Percentiles rank a stretch among this genome's conserved stretches.
Evolutionary conservation across 2,888 invertebrate genomes (phyloP).

Genomic region (Aquatica leii): DNA sequence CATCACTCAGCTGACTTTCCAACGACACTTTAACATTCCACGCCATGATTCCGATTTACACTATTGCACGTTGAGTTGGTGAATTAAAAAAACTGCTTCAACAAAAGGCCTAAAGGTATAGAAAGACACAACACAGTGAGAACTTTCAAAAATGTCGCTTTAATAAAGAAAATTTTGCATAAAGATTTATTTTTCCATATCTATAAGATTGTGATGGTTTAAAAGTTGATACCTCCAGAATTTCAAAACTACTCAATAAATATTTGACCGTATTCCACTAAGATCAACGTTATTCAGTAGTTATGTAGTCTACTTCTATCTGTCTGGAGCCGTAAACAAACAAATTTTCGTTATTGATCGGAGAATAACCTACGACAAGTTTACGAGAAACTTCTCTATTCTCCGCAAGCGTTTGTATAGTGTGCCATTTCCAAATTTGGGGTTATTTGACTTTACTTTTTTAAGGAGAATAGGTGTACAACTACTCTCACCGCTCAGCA

Average conservation of each 20-base stretch:
- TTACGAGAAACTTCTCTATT: not conserved
- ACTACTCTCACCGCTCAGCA: no score
- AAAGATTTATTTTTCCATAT: conserved; percentile 2
- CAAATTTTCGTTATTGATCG: conserved; percentile 5
- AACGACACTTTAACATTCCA: no score
- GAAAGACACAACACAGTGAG: not conserved
- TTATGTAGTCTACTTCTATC: not conserved
- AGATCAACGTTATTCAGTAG: conserved; percentile 7
- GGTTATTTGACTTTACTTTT: not conserved
- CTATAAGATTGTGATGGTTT: not conserved
- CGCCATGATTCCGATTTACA: not conserved
- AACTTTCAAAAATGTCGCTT: not conserved
- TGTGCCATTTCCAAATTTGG: not conserved
- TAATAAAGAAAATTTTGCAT: not conserved
- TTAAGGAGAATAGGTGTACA: no score
- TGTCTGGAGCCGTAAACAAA: conserved; percentile 4
- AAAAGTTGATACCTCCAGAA: not conserved
- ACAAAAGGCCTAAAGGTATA: not conserved
- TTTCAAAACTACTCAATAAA: not conserved
- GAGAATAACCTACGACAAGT: not conserved
- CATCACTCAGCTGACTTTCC: no score
- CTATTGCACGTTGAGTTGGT: not conserved
- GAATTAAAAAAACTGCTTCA: not conserved
- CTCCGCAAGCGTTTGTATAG: no score
- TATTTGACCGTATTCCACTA: not conserved